Conservation (phyloP, 2,113 vertebrate species). For the Phalacrocorax aristotelis region DNA sequence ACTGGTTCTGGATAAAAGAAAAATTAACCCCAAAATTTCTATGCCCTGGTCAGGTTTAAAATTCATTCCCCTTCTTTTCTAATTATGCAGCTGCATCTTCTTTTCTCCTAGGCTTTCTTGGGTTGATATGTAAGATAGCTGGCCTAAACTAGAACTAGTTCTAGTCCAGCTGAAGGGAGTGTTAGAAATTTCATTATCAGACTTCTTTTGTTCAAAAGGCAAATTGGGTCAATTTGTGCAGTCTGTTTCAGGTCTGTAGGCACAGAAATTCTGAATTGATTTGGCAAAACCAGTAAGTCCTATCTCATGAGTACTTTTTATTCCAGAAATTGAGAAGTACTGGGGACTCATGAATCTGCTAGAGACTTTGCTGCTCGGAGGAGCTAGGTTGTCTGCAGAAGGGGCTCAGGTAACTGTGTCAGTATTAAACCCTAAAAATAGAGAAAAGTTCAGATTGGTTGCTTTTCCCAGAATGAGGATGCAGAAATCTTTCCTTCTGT, state of each 20-base stretch:
- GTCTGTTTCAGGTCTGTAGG: neutral
- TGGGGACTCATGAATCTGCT: neutral
- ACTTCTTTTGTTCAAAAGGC: neutral
- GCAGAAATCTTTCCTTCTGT: neutral
- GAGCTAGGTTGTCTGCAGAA: neutral
- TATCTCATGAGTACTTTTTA: neutral
- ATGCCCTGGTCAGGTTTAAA: neutral
- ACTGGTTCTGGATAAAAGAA: neutral
- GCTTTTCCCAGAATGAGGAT: neutral
- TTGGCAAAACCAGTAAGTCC: neutral
- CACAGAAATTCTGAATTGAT: neutral
- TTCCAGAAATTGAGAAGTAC: neutral
- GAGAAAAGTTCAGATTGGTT: neutral
- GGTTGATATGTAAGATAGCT: neutral
- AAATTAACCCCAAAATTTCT: neutral
- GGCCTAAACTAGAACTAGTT: neutral
- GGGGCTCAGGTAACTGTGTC: neutral
- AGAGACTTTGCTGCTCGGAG: neutral
- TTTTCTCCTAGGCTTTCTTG: neutral
- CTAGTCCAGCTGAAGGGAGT: neutral
- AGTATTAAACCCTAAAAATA: neutral
- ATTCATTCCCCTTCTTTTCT: neutral
- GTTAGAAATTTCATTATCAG: neutral
- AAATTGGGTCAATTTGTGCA: neutral
- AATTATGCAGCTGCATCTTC: neutral